Percentiles rank a stretch among this genome's conserved stretches.
phyloP scores from a whole-genome alignment of 2,113 vertebrate species.

The Aleadryas rufinucha region DNA sequence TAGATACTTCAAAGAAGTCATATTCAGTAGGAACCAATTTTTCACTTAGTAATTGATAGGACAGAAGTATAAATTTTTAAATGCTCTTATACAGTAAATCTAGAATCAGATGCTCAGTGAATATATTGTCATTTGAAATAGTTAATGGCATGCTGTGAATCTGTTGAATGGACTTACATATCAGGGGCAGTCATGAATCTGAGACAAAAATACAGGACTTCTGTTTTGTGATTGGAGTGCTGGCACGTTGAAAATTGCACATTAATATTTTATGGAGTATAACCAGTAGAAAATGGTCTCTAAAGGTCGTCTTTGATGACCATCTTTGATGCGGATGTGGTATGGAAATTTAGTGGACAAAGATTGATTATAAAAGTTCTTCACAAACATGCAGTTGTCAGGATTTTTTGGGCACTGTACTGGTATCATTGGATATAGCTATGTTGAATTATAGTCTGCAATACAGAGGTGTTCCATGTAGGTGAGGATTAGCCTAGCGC shows the following conservation, averaged over 20 bases:
- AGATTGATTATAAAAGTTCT: neutral
- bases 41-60: neutral
- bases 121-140: neutral
- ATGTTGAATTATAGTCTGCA: neutral
- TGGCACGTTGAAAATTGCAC: neutral
- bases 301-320: slow-evolving; percentile 9
- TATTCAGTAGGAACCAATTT: neutral
- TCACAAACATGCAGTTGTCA: neutral
- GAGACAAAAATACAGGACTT: neutral
- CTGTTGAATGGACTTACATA: neutral
- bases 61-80: neutral
- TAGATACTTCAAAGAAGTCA: neutral
- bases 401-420: neutral
- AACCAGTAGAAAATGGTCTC: neutral
- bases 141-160: neutral
- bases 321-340: neutral
- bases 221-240: neutral
- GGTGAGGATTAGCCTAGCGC: neutral
- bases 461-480: neutral
- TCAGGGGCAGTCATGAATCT: neutral
- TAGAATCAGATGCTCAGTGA: neutral
- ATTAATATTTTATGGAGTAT: slow-evolving; percentile 21
- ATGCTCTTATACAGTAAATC: neutral
- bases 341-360: neutral
- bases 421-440: neutral